Percentiles rank a stretch among this genome's conserved stretches.
These are phyloP conservation scores for Epirrhoe tristata DNA, from an alignment of 2,888 invertebrate species.

Conservation along the genomic window DNA sequence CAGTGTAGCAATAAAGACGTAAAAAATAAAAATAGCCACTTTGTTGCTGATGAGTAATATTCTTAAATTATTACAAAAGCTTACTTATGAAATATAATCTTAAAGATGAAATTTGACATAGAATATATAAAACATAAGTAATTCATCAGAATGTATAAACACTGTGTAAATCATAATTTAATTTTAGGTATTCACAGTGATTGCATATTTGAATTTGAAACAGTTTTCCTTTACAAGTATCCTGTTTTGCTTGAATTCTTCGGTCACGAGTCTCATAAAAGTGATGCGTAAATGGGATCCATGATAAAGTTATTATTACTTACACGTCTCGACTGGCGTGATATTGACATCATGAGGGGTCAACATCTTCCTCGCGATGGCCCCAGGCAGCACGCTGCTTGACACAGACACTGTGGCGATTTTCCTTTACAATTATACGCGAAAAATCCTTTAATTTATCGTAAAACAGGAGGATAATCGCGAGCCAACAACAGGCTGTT, in stretches of 20 bases:
- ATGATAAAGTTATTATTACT: conserved; percentile 54
- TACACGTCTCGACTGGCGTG: conserved; percentile 82
- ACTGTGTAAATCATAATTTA: neutral
- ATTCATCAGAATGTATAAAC: neutral
- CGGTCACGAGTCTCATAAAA: conserved; percentile 14
- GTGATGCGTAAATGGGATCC: conserved; percentile 44
- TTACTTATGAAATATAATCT: neutral
- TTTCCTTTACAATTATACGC: conserved; percentile 56
- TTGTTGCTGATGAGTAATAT: no score
- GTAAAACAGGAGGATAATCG: conserved; percentile 60
- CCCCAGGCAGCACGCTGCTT: conserved; percentile 76
- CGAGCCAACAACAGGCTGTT: conserved; percentile 81
- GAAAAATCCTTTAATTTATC: conserved; percentile 56
- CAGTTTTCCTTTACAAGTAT: neutral
- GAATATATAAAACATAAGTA: neutral
- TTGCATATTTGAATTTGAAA: neutral
- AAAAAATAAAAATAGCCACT: no score
- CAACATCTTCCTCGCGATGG: conserved; percentile 82
- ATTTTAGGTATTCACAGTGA: neutral
- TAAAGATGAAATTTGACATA: neutral
- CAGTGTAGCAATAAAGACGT: no score
- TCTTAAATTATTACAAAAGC: neutral
- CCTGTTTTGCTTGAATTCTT: neutral
- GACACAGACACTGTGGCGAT: conserved; percentile 77
- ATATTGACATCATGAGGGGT: conserved; percentile 85